A percentile compares a stretch with the other conserved stretches of the same genome.
Evolutionary conservation across 92 coral and sea anemone genomes (phyloP).

Genomic region (Porites cylindrica): DNA sequence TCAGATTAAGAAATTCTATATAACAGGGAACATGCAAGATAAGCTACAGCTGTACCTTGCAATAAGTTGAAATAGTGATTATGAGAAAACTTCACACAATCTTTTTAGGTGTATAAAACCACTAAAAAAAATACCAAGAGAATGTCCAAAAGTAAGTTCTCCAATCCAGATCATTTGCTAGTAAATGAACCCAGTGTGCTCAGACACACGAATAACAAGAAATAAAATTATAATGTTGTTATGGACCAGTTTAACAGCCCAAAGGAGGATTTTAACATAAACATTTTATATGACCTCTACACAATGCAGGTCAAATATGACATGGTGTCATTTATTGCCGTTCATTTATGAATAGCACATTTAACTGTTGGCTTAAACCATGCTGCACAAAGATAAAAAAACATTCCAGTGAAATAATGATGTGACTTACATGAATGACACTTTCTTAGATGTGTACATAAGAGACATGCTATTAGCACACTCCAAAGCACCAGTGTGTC

Average conservation of each 20-base stretch:
- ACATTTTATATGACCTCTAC: background rate
- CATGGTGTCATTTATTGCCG: background rate
- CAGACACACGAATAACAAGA: no score
- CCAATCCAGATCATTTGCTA: background rate
- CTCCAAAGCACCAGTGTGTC: conserved; percentile 52
- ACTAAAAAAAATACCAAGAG: background rate
- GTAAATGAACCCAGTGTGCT: background rate
- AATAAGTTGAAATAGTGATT: background rate
- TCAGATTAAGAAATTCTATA: background rate
- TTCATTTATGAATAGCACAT: background rate
- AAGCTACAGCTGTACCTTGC: conserved; percentile 1
- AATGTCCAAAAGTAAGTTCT: background rate
- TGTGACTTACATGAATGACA: conserved; percentile 25
- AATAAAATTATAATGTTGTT: no score
- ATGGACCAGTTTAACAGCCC: no score
- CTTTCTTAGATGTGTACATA: conserved; percentile 39
- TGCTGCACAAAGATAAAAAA: no score
- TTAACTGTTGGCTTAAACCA: conserved; percentile 10
- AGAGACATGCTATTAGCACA: conserved; percentile 48
- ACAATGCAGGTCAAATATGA: conserved; percentile 1
- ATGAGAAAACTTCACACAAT: background rate
- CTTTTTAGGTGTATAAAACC: no score
- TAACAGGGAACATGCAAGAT: background rate
- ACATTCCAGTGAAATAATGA: background rate
- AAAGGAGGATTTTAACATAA: background rate